phyloP scores from a whole-genome alignment of 2,888 invertebrate genomes.

The Tetragonisca angustula region DNA sequence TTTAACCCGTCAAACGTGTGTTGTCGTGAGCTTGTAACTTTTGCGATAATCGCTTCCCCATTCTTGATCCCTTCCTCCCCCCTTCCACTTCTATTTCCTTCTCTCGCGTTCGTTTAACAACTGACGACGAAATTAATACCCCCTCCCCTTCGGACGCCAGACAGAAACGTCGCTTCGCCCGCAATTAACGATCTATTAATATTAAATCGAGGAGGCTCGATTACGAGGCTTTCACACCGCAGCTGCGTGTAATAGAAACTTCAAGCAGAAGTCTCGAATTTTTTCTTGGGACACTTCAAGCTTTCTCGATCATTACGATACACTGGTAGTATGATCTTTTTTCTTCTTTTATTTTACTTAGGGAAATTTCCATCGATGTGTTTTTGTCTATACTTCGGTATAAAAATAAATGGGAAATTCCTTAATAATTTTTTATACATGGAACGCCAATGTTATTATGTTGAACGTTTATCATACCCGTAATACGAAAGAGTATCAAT shows the following conservation, averaged over 20 bases:
- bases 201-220: constrained; percentile 22
- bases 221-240: not conserved
- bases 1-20: constrained; percentile 57
- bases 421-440: too few relatives aligned
- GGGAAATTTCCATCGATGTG: too few relatives aligned
- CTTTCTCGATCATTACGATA: too few relatives aligned
- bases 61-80: constrained; percentile 22
- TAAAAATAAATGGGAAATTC: too few relatives aligned
- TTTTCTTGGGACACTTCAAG: not conserved
- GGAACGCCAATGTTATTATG: too few relatives aligned
- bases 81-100: constrained; percentile 13
- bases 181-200: constrained; percentile 43
- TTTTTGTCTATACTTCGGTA: too few relatives aligned
- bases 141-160: not conserved
- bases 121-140: constrained; percentile 43
- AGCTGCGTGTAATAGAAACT: too few relatives aligned
- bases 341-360: too few relatives aligned
- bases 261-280: not conserved
- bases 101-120: not conserved
- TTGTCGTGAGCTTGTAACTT: constrained; percentile 61
- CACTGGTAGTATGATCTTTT: too few relatives aligned
- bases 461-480: too few relatives aligned
- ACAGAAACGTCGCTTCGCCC: constrained; percentile 18
- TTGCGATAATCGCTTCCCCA: constrained; percentile 60
- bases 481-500: too few relatives aligned